Percentiles rank a stretch among this genome's conserved stretches.
phyloP scores from a whole-genome alignment of 2,797 vertebrate genomes.

The Diplodus puntazzo region DNA sequence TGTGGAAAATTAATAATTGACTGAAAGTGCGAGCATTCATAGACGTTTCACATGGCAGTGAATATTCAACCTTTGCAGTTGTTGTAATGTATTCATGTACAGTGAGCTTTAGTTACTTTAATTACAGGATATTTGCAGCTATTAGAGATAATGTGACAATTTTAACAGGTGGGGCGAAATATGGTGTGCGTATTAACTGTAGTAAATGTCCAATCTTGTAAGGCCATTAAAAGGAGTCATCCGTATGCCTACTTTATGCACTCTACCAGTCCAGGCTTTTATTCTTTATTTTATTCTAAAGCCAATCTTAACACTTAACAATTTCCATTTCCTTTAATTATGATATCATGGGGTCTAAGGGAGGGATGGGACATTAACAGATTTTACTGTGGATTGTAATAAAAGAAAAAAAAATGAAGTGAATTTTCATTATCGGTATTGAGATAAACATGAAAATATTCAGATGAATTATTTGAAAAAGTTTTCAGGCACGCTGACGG shows the following conservation, averaged over 20 bases:
- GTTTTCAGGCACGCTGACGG: no score
- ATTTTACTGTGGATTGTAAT: no score
- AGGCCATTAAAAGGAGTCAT: constrained; percentile 3
- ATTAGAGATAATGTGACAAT: constrained; percentile 25
- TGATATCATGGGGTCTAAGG: background rate
- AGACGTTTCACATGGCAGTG: background rate
- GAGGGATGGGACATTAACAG: no score
- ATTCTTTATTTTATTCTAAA: background rate
- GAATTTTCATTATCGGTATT: no score
- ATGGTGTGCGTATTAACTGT: background rate
- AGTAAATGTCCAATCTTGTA: background rate
- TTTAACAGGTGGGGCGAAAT: constrained; percentile 4
- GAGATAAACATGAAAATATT: no score
- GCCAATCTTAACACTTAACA: background rate
- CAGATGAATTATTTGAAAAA: no score
- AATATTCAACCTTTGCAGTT: background rate
- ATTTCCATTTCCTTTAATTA: background rate
- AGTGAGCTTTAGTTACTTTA: constrained; percentile 13
- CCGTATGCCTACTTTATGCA: background rate
- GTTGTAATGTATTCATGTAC: background rate
- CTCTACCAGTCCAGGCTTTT: background rate
- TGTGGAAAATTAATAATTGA: constrained; percentile 6
- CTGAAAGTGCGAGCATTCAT: background rate
- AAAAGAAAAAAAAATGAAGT: no score
- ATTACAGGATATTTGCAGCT: constrained; percentile 23